phyloP scores from a whole-genome alignment of 2,888 invertebrate genomes.

The Dysmachus trigonus region DNA sequence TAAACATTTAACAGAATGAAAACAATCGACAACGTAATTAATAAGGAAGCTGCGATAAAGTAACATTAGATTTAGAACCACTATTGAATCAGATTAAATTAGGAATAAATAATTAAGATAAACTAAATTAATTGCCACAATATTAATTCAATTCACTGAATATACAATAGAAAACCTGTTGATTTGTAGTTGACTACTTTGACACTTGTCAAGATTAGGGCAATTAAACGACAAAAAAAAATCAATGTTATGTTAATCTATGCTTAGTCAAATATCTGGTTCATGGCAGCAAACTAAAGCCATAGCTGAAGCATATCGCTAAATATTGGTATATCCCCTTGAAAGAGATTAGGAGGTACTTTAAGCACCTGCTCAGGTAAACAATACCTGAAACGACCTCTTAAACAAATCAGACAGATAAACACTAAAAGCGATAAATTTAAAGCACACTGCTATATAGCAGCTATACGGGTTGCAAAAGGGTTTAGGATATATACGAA shows the following conservation, averaged over 20 bases:
- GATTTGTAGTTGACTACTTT: neutral
- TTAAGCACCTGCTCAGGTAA: conserved; percentile 19
- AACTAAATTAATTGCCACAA: too few species aligned
- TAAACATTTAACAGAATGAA: too few species aligned
- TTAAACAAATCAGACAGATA: conserved; percentile 27
- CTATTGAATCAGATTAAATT: too few species aligned
- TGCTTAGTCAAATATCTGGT: neutral
- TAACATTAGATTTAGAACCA: too few species aligned
- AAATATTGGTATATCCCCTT: neutral
- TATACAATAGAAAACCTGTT: too few species aligned
- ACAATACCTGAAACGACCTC: neutral
- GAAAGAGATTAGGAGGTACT: neutral
- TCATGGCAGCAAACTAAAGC: neutral
- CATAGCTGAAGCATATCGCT: neutral
- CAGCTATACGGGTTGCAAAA: neutral
- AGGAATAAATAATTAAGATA: too few species aligned
- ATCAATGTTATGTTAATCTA: too few species aligned
- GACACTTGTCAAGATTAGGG: neutral
- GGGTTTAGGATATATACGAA: neutral
- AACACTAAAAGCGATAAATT: conserved; percentile 29
- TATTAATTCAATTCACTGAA: too few species aligned
- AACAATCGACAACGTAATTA: too few species aligned
- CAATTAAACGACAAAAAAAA: neutral
- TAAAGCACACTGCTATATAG: neutral
- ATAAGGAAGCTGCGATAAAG: too few species aligned